Base-by-base conservation (phyloP, 2,888 invertebrate species). In the Baccha elongata region DNA sequence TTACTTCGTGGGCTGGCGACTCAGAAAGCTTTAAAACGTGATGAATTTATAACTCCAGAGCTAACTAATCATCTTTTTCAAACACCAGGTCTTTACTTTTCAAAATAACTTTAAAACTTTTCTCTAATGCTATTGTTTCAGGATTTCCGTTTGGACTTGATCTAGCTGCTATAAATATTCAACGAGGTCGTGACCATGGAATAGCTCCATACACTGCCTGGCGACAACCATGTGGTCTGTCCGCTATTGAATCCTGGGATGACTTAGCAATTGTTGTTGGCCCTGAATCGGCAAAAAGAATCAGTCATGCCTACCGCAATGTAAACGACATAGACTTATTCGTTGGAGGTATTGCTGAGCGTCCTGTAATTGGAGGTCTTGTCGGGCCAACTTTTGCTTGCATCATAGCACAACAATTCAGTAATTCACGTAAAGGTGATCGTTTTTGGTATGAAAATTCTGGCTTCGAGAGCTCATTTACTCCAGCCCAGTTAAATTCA, bases 331-430 rank as follows among this genome's bases (percentile, higher is more conserved):
- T 97, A 73, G 97, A 97, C 88, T 91, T 97, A 1, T 97, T 96
- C 88, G 93, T 96, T 0, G 97, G 95, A 7, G 97, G 95, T 0
- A 92, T 97, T 88, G 94, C 96, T 0, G 97, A 97, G 87, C 93
- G 94, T 37, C 95, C 96, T 0, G 94, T 97, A 0, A 91, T 94
- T 0, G 90, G 90, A 1, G 96, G 96, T 0, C 90, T 97, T 1
- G 95, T 97, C 0, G 97, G 97, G 0, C 96, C 97, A 0, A 96
- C 96, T 0, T 96, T 97, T 86, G 96, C 96, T 26, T 97, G 97
- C 88, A 95, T 97, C 68, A 95, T 97, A 50, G 97, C 96, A 0
- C 96, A 96, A 87, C 96, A 97, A 89, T 97, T 97, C 87, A 92
- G 93, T 8, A 95, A 95, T 87, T 91, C 96, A 0, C 93, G 96